phyloP scores from a whole-genome alignment of 2,113 vertebrate species.

The Hemiprocne comata region DNA sequence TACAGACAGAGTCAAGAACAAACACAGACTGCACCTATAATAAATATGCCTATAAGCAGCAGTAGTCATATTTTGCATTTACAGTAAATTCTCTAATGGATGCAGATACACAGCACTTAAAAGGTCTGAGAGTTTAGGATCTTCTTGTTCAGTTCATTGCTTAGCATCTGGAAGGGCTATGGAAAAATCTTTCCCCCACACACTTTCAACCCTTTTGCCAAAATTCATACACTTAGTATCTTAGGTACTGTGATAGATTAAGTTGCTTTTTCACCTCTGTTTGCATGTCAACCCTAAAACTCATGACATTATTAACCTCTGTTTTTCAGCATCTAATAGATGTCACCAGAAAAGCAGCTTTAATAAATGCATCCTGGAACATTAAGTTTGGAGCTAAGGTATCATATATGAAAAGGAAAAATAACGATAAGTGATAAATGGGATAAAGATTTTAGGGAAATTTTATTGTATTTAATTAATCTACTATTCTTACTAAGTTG shows the following conservation, averaged over 20 bases:
- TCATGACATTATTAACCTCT: constrained; percentile 47
- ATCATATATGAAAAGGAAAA: constrained; percentile 58
- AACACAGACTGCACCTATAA: neutral
- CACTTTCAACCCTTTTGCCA: constrained; percentile 25
- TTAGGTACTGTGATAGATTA: constrained; percentile 13
- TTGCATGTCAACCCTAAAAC: constrained; percentile 44
- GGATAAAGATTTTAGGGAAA: constrained; percentile 78
- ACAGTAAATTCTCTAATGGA: constrained; percentile 26
- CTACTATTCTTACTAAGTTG: constrained; percentile 80
- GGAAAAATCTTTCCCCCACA: neutral
- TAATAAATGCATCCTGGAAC: constrained; percentile 64
- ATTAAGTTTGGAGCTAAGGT: constrained; percentile 52
- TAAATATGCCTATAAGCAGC: neutral
- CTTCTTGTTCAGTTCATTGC: neutral
- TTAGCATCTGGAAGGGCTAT: neutral
- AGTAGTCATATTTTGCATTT: neutral
- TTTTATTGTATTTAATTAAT: constrained; percentile 84
- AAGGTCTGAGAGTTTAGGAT: neutral
- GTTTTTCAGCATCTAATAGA: constrained; percentile 67
- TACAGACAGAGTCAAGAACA: neutral
- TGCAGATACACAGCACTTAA: neutral
- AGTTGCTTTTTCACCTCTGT: constrained; percentile 29
- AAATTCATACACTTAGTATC: constrained; percentile 49
- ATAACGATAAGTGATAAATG: constrained; percentile 73
- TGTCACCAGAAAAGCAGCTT: constrained; percentile 57